Evolutionary conservation across 23 tunicate genomes (phyloP).

Genomic region (Halocynthia roretzi): DNA sequence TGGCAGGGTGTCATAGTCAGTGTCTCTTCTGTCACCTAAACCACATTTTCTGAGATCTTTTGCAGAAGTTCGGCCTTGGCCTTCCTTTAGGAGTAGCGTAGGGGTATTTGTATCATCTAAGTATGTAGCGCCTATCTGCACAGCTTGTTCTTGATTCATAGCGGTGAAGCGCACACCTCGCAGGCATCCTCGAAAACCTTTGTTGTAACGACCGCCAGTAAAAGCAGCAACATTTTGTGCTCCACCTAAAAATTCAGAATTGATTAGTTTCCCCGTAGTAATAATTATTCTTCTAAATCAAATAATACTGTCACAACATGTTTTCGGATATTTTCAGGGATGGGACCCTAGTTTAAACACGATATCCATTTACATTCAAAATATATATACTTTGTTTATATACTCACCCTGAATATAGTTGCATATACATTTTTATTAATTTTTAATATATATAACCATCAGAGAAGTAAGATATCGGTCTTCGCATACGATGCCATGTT

Average conservation of each 20-base stretch:
- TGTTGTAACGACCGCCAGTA: constrained; percentile 66
- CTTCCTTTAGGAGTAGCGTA: constrained; percentile 53
- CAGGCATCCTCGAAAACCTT: constrained; percentile 72
- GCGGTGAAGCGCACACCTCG: constrained; percentile 44
- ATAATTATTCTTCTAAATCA: background rate
- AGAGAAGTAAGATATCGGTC: too few relatives aligned
- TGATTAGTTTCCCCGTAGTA: background rate
- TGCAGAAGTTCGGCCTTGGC: background rate
- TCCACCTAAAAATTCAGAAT: constrained; percentile 53
- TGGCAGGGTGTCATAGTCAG: too few relatives aligned
- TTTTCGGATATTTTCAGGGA: too few relatives aligned
- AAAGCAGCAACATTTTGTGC: constrained; percentile 54
- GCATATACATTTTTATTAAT: too few relatives aligned
- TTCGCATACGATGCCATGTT: too few relatives aligned
- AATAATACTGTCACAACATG: too few relatives aligned
- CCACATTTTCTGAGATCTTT: constrained; percentile 6
- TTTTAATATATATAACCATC: too few relatives aligned
- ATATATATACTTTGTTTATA: too few relatives aligned
- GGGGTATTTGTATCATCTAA: constrained; percentile 39
- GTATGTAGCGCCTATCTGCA: constrained; percentile 44
- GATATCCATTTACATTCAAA: too few relatives aligned
- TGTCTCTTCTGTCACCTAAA: background rate
- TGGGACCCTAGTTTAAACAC: too few relatives aligned
- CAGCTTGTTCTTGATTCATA: constrained; percentile 22
- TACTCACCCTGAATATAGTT: too few relatives aligned